phyloP scores from a whole-genome alignment of 1,140 invertebrate species.

The Caenorhabditis brenneri region DNA sequence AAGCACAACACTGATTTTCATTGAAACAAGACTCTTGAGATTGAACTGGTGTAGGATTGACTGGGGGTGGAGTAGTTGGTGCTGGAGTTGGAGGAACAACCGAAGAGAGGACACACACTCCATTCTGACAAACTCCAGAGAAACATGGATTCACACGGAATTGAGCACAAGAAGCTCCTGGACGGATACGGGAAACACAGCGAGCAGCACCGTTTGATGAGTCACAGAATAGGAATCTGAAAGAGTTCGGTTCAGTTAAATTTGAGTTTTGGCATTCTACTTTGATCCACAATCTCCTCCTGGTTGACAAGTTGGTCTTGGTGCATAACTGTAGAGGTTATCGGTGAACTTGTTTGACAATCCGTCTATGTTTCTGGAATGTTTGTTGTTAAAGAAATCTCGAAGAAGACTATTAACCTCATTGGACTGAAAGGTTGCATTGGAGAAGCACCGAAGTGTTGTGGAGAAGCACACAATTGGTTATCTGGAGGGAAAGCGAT shows the following conservation, averaged over 20 bases:
- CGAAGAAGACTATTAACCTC: neutral
- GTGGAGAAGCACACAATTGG: conserved; percentile 47
- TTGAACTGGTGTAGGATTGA: neutral
- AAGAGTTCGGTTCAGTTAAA: neutral
- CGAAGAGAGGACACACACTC: conserved; percentile 43
- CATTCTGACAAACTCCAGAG: conserved; percentile 47
- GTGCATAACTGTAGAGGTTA: conserved; percentile 67
- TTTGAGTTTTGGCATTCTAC: conserved; percentile 24
- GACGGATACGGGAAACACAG: conserved; percentile 65
- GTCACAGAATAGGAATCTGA: conserved; percentile 66
- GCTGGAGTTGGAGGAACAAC: conserved; percentile 25
- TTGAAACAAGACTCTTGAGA: conserved; percentile 57
- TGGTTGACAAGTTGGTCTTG: conserved; percentile 61
- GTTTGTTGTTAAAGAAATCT: neutral
- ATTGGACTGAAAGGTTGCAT: conserved; percentile 47
- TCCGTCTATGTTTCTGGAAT: conserved; percentile 60
- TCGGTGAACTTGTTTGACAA: conserved; percentile 67
- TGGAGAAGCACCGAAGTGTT: conserved; percentile 50
- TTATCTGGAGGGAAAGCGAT: conserved; percentile 54
- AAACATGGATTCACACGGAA: conserved; percentile 51
- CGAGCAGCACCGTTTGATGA: conserved; percentile 58
- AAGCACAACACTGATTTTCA: conserved; percentile 57
- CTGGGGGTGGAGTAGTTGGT: conserved; percentile 39
- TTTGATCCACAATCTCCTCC: conserved; percentile 63
- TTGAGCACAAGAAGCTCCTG: conserved; percentile 37